Base-by-base conservation (phyloP, 2,888 invertebrate species). In the Stegophylla sp. region DNA sequence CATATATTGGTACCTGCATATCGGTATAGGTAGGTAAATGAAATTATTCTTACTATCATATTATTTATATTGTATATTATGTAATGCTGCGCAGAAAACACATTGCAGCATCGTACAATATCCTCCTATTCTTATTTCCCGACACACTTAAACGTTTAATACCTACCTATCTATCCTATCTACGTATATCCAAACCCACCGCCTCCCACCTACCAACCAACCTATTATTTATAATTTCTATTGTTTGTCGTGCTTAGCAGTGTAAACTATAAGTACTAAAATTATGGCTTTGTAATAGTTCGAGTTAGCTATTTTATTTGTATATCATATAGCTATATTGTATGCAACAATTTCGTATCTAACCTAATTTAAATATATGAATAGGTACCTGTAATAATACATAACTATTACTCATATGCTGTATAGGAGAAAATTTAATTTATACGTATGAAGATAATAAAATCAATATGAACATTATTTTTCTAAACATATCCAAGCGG, bases 141-240 rank as follows among this genome's bases (percentile, higher is more conserved):
- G 56, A 56, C 56, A 56, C 56, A 56, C 56, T 56, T 56, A 20
- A 56, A 56, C 23, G 20, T 56, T 23, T 20, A 3, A 20, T 56
- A 56, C 56, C 56, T 20, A 17, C 5, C 51, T 5, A 48, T 17
- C 48, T 17, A 48, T 48, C n/a, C n/a, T n/a, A n/a, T n/a, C n/a
- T n/a, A 17, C 13, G 10, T 45, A 9, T 45, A 53, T 53, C n/a
- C 17, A 53, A 56, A 56, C 20, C n/a, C 12, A 20, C 12, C 23
- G 2, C 56, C 56, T 23, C 12, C 23, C 23, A 12, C 56, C 56
- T n/a, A 56, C 20, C 56, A 20, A 67, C 67, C 67, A 26, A 45
- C 17, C 53, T 23, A 66, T 20, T 67, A 45, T 67, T 67, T 67
- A 41, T 66, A 17, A 67, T 67, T 45, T 20, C 67, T 43, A 67